Evolutionary conservation across 1,140 invertebrate genomes (phyloP), one percentile per base, ranked within the genome.

Genomic region (Caenorhabditis brenneri): DNA sequence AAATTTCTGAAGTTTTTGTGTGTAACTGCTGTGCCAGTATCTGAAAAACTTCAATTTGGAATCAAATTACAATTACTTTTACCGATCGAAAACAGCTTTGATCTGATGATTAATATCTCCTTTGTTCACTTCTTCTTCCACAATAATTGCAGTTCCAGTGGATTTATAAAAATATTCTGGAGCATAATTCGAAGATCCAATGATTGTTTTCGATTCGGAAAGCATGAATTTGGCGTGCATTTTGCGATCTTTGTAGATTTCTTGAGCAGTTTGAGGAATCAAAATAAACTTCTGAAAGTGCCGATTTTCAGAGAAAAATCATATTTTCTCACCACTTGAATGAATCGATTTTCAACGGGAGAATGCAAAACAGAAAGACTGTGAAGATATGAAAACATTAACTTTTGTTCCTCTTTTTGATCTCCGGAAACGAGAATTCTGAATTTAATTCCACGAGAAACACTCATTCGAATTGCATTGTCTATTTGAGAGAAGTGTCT

Each of bases 121-220:
- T 27, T 74, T 12, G 19, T 36, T 19, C 15, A 36, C 36, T 42
- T 42, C 65, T 74, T 74, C 65, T 16, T 74, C 65, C 10, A 74
- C 65, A 24, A 74, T 31, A 24, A 74, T n/a, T 10, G 65, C 65
- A 3, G 36, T 74, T 39, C 65, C 65, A 42, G 65, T 74, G 22
- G 65, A 74, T 74, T 74, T 74, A 31, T 74, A 74, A 74, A 74
- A 74, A 36, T 74, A 74, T 42, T 74, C 65, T 12, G 65, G 65
- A 16, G 27, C 65, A 74, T 42, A 74, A 42, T 74, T 74, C 36
- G 65, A 74, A 9, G 65, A 74, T 42, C 65, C 65, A 74, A 74
- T 42, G 22, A 74, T 24, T 9, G 65, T 74, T 74, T 29, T 42
- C 24, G 36, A 36, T 24, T 74, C 65, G 36, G 65, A 74, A 74